Evolutionary conservation across 2,888 invertebrate genomes (phyloP).

Genomic region (Drosophila nigricruria): DNA sequence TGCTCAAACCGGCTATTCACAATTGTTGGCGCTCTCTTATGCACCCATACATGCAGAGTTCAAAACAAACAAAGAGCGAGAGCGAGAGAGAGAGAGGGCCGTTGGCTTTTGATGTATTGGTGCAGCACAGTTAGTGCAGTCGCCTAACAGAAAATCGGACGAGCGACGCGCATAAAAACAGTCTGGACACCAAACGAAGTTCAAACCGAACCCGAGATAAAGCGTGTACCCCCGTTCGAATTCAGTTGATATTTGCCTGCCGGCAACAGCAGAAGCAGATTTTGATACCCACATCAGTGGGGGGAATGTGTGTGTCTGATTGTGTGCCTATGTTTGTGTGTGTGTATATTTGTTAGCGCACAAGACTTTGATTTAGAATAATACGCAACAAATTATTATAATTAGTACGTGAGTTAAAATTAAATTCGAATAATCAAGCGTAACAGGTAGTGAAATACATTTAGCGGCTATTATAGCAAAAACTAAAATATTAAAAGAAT

Average conservation of each 20-base stretch:
- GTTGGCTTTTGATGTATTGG: slow-evolving; percentile 27
- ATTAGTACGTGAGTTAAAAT: slow-evolving; percentile 59
- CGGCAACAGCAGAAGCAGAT: slow-evolving; percentile 59
- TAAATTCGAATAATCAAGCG: slow-evolving; percentile 36
- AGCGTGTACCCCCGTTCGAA: slow-evolving; percentile 29
- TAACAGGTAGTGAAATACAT: slow-evolving; percentile 13
- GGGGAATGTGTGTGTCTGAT: slow-evolving; percentile 32
- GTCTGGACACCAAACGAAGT: slow-evolving; percentile 62
- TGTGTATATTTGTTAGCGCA: slow-evolving; percentile 31
- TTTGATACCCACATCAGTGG: slow-evolving; percentile 32
- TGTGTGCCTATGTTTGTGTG: slow-evolving; percentile 27
- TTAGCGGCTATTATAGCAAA: slow-evolving; percentile 8
- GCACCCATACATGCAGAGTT: slow-evolving; percentile 12
- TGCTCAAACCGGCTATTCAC: slow-evolving; percentile 54
- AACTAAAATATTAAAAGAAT: neutral
- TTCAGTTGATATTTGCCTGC: slow-evolving; percentile 68
- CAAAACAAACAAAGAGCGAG: slow-evolving; percentile 26
- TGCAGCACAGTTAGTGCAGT: slow-evolving; percentile 19
- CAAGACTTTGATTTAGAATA: slow-evolving; percentile 51
- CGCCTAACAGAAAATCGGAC: slow-evolving; percentile 34
- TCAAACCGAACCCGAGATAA: slow-evolving; percentile 53
- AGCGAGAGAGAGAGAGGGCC: slow-evolving; percentile 27
- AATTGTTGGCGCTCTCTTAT: slow-evolving; percentile 40
- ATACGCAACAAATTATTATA: slow-evolving; percentile 61
- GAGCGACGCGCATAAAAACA: slow-evolving; percentile 38